Conservation (phyloP, 53 echinoderm and acorn worm species). For the Antedon mediterranea region DNA sequence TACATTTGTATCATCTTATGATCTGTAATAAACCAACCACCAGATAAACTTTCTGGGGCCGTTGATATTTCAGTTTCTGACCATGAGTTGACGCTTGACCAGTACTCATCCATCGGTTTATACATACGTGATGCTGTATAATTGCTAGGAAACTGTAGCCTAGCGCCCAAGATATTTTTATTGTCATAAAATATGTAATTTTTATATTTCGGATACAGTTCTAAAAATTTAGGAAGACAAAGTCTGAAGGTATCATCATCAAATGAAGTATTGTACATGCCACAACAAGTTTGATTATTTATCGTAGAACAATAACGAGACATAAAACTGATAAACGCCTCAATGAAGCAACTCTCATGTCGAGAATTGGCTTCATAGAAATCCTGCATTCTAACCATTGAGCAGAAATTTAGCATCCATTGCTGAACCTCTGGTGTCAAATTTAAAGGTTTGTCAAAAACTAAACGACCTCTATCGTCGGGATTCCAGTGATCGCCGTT, state of each 20-base stretch:
- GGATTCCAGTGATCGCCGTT: constrained; percentile 73
- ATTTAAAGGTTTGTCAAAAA: constrained; percentile 1
- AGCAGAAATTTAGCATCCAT: constrained; percentile 57
- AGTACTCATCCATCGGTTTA: constrained; percentile 31
- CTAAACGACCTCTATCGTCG: constrained; percentile 32
- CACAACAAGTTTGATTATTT: constrained; percentile 33
- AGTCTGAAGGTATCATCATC: constrained; percentile 28
- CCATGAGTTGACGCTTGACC: constrained; percentile 42
- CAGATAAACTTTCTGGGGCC: constrained; percentile 37
- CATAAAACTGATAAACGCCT: constrained; percentile 26
- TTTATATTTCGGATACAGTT: neutral
- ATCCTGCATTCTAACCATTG: constrained; percentile 23
- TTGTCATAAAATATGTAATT: too few species aligned
- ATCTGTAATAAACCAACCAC: constrained; percentile 55
- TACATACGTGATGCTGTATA: neutral
- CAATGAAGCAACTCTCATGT: constrained; percentile 41
- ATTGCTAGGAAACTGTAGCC: too few species aligned
- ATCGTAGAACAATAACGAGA: constrained; percentile 19
- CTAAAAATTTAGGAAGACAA: constrained; percentile 17
- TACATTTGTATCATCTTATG: constrained; percentile 27
- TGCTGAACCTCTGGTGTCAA: constrained; percentile 41
- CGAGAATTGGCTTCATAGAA: constrained; percentile 16
- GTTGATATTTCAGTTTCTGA: constrained; percentile 11
- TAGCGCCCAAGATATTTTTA: too few species aligned
- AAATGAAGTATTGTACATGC: constrained; percentile 34